Conservation (phyloP, 2,113 vertebrate genomes). For the Cebidichthys violaceus region DNA sequence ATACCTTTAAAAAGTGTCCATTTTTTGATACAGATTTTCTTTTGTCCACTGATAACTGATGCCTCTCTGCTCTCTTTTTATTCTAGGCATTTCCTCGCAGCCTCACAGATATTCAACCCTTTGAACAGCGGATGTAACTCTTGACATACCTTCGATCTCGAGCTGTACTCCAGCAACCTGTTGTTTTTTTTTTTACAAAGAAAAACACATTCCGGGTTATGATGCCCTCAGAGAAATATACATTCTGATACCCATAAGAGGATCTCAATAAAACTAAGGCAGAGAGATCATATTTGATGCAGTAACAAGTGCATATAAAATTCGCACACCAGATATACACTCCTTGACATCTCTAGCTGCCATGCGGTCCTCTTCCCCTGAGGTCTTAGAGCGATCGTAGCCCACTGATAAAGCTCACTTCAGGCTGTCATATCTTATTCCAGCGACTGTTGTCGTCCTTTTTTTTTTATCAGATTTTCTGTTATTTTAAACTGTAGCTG, state of each 20-base stretch:
- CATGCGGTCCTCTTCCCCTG: background rate
- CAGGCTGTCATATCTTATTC: background rate
- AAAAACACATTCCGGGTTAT: background rate
- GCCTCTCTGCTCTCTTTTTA: background rate
- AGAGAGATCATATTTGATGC: slow-evolving; percentile 27
- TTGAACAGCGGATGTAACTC: slow-evolving; percentile 1
- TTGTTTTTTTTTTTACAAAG: background rate
- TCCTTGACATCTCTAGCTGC: background rate
- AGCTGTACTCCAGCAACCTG: background rate
- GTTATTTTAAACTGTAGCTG: slow-evolving; percentile 12
- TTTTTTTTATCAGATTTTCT: slow-evolving; percentile 6
- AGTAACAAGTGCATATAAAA: background rate
- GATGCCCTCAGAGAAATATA: background rate
- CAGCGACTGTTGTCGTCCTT: background rate
- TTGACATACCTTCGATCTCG: background rate
- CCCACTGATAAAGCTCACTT: slow-evolving; percentile 5
- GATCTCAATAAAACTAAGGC: background rate
- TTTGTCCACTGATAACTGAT: background rate
- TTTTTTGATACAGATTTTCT: background rate
- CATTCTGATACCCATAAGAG: background rate
- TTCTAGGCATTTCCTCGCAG: slow-evolving; percentile 5
- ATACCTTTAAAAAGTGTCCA: background rate
- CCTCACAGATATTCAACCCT: slow-evolving; percentile 12
- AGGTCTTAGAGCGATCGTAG: slow-evolving; percentile 20
- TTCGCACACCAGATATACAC: background rate